Evolutionary conservation across 2,113 vertebrate genomes (phyloP).

Genomic region (Sisor rabdophorus): DNA sequence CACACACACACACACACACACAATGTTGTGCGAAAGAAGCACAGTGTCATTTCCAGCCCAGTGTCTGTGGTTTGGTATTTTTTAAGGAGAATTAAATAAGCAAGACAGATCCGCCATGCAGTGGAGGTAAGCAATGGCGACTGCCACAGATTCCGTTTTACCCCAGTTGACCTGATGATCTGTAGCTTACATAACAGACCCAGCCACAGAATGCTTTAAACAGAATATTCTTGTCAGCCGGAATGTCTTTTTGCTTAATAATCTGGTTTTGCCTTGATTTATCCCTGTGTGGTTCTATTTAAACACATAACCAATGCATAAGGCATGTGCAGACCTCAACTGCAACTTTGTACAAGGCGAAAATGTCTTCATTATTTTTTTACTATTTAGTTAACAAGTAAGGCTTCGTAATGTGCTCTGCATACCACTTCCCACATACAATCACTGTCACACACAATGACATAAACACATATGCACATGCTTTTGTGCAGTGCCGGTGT

Average conservation of each 20-base stretch:
- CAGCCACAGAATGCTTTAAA: constrained; percentile 1
- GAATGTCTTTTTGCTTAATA: not conserved
- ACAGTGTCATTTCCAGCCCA: constrained; percentile 31
- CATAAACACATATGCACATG: not conserved
- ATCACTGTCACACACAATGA: not conserved
- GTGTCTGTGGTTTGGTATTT: constrained; percentile 26
- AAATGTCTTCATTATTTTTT: constrained; percentile 1
- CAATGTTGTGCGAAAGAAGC: constrained; percentile 14
- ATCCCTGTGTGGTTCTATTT: not conserved
- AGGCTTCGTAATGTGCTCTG: not conserved
- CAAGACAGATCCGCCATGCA: not conserved
- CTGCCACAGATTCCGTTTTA: not conserved
- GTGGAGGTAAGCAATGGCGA: not conserved
- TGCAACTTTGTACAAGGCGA: not conserved
- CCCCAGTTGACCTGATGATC: constrained; percentile 11
- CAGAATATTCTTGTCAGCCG: not conserved
- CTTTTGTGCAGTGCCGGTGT: not conserved
- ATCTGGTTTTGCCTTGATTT: not conserved
- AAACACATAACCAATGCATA: not conserved
- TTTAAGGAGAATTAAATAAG: not conserved
- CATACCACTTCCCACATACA: not conserved
- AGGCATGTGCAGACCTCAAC: not conserved
- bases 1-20: constrained; percentile 3
- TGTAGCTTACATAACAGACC: constrained; percentile 18
- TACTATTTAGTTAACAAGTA: not conserved